phyloP scores from a whole-genome alignment of 2,113 vertebrate species.

The Stegostoma tigrinum region DNA sequence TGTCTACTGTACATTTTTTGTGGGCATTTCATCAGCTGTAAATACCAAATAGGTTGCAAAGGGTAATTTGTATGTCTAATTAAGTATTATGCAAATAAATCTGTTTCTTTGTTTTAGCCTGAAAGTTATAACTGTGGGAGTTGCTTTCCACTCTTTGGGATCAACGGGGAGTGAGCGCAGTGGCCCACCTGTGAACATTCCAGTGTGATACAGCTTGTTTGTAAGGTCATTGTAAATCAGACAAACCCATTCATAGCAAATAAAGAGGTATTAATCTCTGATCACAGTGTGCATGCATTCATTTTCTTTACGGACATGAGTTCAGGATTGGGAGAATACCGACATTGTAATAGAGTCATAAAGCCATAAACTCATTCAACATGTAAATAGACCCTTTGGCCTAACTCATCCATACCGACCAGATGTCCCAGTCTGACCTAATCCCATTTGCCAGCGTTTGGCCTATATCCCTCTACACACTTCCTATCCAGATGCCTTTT shows the following conservation, averaged over 20 bases:
- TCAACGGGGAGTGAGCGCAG: not conserved
- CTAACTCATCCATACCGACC: too few species aligned
- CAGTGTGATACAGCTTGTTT: not conserved
- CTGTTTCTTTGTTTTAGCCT: not conserved
- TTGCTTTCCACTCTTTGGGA: not conserved
- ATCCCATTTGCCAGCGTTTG: too few species aligned
- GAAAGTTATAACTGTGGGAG: not conserved
- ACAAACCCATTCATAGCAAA: not conserved
- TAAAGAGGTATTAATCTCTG: not conserved
- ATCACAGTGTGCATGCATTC: not conserved
- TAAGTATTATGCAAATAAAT: not conserved
- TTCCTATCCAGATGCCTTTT: too few species aligned
- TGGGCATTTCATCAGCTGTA: not conserved
- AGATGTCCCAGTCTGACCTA: too few species aligned
- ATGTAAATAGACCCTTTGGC: too few species aligned
- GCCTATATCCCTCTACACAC: too few species aligned
- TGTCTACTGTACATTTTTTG: not conserved
- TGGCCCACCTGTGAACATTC: not conserved
- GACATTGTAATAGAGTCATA: not conserved
- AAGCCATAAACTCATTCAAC: too few species aligned
- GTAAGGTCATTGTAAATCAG: not conserved
- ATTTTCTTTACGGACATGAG: not conserved
- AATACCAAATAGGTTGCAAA: not conserved
- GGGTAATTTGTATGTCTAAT: not conserved
- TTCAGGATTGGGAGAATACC: not conserved